Conservation (phyloP, 2,888 invertebrate genomes). For the Drosophila leonis region DNA sequence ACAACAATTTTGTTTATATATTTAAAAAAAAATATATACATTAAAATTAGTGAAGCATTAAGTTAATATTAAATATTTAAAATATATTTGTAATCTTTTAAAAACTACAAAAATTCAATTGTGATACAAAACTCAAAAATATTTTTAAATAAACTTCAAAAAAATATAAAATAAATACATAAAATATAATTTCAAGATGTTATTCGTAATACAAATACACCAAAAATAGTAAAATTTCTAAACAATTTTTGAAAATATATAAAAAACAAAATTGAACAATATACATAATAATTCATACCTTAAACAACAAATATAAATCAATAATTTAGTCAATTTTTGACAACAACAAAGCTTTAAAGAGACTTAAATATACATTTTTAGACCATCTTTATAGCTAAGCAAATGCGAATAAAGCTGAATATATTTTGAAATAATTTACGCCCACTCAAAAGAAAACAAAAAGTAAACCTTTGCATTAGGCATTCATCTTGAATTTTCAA, state of each 20-base stretch:
- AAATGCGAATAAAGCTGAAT: slow-evolving; percentile 9
- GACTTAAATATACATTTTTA: neutral
- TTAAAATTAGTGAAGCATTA: neutral
- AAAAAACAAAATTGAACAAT: neutral
- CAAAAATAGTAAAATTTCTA: no score
- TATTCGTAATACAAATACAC: no score
- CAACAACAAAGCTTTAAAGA: neutral
- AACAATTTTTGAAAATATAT: no score
- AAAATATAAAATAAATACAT: neutral
- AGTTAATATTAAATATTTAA: neutral
- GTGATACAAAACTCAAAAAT: no score
- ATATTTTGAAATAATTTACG: neutral
- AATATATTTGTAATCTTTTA: no score
- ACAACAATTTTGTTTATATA: neutral
- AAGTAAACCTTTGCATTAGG: slow-evolving; percentile 1
- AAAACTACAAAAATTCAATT: neutral
- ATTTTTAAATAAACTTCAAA: neutral
- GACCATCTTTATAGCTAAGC: neutral
- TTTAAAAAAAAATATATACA: neutral
- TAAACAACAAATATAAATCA: neutral
- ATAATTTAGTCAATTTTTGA: neutral
- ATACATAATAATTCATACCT: neutral
- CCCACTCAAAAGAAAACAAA: slow-evolving; percentile 21
- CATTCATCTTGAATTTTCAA: slow-evolving; percentile 24
- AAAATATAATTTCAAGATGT: no score